Base-by-base conservation (phyloP, 2,113 vertebrate species). In the Silurus glanis region DNA sequence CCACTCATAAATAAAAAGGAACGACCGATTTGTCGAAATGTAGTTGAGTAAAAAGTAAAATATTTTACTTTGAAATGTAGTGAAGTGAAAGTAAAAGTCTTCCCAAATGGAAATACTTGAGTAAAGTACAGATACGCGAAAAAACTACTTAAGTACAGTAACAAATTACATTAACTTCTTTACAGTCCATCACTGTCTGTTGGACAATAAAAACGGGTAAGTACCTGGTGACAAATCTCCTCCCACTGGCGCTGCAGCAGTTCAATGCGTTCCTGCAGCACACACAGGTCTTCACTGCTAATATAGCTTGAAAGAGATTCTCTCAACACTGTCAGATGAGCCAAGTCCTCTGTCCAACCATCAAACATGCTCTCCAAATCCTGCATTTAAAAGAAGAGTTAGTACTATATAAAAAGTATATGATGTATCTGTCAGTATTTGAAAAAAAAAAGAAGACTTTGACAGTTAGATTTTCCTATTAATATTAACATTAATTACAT, bases 241-340 rank as follows among this genome's bases (percentile, higher is more conserved):
- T 98, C 97, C 98, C 98, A 99, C 83, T 99, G 97, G 21, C 97
- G 95, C 49, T 98, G 97, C 88, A 99, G 94, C 81, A 99, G 95
- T 79, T 98, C 97, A n/a, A 97, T 93, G 4, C 98, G 94, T 56
- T 99, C 98, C 47, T 93, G 96, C 62, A 99, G 95, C 85, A 97
- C 96, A n/a, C 95, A 95, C 83, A 97, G 94, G 69, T 99, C 98
- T 9, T 98, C 97, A 0, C 95, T 86, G 0, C 95, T 96, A 92
- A 99, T 96, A 72, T 92, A 95, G 5, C 92, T 59, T 23, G 94
- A 94, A 37, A 99, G 92, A 0, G 95, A 95, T 80, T 97, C 96
- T 91, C 95, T 95, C 90, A 99, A 91, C 62, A 95, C 83, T 0
- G 91, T 93, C 76, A 99, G 91, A 80, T 97, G 96, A 4, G 95